phyloP scores from a whole-genome alignment of 2,797 vertebrate species.

The Pseudomugil tenellus region DNA sequence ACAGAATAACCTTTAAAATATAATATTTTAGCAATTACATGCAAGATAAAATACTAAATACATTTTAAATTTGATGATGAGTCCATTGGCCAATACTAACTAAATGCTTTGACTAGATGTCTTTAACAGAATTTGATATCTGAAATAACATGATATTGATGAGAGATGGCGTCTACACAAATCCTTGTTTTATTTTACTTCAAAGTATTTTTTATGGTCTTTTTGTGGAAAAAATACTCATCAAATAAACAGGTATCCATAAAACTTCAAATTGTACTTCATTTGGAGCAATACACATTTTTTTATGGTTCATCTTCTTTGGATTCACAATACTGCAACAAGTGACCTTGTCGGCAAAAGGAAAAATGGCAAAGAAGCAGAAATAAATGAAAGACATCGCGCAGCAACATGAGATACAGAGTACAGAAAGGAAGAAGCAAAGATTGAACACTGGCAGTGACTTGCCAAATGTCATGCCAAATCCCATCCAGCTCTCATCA shows the following conservation, averaged over 20 bases:
- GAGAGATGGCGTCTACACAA: constrained; percentile 15
- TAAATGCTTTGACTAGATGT: constrained; percentile 14
- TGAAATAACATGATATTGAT: background rate
- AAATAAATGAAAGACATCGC: constrained; percentile 31
- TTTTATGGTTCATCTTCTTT: constrained; percentile 21
- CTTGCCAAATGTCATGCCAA: constrained; percentile 1
- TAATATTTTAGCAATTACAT: constrained; percentile 15
- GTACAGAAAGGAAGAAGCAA: constrained; percentile 29
- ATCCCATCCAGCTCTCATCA: constrained; percentile 10
- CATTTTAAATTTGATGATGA: constrained; percentile 27
- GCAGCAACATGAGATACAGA: constrained; percentile 29
- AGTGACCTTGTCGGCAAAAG: constrained; percentile 14
- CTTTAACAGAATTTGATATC: constrained; percentile 6
- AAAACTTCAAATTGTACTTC: background rate
- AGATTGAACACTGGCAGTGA: constrained; percentile 29
- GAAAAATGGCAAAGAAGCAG: constrained; percentile 14
- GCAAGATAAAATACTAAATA: constrained; percentile 4
- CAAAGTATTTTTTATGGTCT: background rate
- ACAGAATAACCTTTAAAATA: constrained; percentile 18
- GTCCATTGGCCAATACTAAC: constrained; percentile 15
- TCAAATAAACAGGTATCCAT: background rate
- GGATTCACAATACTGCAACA: constrained; percentile 28
- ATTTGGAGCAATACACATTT: background rate
- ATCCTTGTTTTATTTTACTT: background rate
- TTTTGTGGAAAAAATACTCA: background rate